phyloP scores from a whole-genome alignment of 1,140 invertebrate genomes.

The Drosophila repleta region DNA sequence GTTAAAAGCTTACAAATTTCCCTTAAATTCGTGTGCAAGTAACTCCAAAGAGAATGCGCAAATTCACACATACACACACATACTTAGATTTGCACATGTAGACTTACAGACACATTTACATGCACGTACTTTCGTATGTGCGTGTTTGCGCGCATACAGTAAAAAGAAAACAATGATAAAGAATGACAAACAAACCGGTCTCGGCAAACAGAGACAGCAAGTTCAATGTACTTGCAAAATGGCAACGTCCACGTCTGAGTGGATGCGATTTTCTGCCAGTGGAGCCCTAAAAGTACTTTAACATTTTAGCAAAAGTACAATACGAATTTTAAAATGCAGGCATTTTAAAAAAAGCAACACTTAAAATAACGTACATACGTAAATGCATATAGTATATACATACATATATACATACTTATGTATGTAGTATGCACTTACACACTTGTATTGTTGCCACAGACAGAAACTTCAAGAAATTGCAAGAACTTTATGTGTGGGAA shows the following conservation, averaged over 20 bases:
- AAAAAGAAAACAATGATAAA: conserved; percentile 23
- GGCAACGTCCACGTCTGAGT: conserved; percentile 23
- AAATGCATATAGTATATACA: conserved; percentile 1
- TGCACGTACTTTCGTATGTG: not conserved
- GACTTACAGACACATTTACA: not conserved
- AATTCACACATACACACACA: conserved; percentile 12
- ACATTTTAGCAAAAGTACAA: conserved; percentile 36
- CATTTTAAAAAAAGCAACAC: not conserved
- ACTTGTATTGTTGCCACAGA: not conserved
- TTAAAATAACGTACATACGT: conserved; percentile 37
- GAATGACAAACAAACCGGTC: conserved; percentile 28
- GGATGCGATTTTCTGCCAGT: conserved; percentile 16
- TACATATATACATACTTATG: not conserved
- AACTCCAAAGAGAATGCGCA: conserved; percentile 40
- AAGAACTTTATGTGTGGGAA: conserved; percentile 42
- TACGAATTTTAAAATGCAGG: conserved; percentile 29
- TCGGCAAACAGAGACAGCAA: conserved; percentile 33
- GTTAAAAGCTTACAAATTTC: conserved; percentile 30
- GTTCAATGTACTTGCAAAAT: conserved; percentile 64
- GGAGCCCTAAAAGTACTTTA: conserved; percentile 2
- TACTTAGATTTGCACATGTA: no score
- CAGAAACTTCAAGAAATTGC: conserved; percentile 56
- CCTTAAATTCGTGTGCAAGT: not conserved
- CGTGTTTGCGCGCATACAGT: not conserved
- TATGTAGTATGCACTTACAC: not conserved